Percentiles rank a stretch among this genome's conserved stretches.
phyloP scores from a whole-genome alignment of 2,113 vertebrate species.

The Macrotus californicus region DNA sequence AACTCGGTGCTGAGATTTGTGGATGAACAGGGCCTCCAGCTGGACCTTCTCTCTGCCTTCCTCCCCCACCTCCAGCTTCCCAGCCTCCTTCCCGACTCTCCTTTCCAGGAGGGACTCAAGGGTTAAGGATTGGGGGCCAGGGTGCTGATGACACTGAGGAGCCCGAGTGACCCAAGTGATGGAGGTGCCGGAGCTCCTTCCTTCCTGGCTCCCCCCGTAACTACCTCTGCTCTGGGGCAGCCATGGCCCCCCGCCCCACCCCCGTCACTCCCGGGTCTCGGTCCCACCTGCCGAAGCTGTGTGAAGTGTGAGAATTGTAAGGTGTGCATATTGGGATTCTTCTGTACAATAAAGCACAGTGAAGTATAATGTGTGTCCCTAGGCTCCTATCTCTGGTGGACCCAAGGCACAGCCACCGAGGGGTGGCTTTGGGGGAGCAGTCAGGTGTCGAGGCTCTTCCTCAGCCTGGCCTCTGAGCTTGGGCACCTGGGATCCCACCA shows the following conservation, averaged over 20 bases:
- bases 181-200: neutral
- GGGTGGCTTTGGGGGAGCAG: neutral
- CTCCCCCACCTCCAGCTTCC: neutral
- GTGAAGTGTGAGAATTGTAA: conserved; percentile 30
- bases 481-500: neutral
- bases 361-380: neutral
- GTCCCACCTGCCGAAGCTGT: neutral
- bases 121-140: neutral
- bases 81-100: neutral
- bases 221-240: conserved; percentile 33
- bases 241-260: neutral
- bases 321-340: conserved; percentile 55
- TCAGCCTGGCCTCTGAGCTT: neutral
- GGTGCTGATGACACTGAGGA: neutral
- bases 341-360: conserved; percentile 53
- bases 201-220: neutral
- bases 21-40: neutral
- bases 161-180: neutral
- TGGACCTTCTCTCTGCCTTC: neutral
- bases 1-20: neutral
- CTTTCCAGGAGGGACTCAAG: neutral
- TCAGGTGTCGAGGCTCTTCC: neutral
- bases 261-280: neutral
- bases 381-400: neutral
- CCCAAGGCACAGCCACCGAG: neutral